Conservation (phyloP, 2,888 invertebrate species). For the Tetranychus piercei region DNA sequence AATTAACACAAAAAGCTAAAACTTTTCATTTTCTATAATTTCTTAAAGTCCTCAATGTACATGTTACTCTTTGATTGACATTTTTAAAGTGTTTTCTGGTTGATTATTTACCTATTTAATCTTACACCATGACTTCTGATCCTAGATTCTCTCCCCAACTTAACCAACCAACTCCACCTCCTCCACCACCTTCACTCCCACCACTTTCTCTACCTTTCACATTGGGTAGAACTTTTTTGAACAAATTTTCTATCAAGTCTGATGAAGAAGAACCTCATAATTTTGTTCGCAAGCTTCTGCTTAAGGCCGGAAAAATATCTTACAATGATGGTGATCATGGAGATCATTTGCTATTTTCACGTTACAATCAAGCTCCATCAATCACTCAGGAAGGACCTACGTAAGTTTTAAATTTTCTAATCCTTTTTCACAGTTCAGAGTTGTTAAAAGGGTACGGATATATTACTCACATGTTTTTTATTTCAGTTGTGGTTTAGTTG, state of each 20-base stretch:
- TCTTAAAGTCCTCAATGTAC: no score
- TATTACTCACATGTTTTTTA: background rate
- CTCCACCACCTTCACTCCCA: background rate
- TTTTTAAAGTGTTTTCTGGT: no score
- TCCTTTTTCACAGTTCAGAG: background rate
- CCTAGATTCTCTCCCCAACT: background rate
- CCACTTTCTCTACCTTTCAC: background rate
- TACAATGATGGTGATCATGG: background rate
- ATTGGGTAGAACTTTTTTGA: background rate
- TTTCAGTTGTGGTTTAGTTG: constrained; percentile 65
- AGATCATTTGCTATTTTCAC: background rate
- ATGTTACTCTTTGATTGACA: no score
- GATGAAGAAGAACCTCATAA: background rate
- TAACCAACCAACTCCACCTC: background rate
- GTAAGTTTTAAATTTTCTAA: constrained; percentile 14
- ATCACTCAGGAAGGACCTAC: constrained; percentile 22
- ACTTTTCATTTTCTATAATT: no score
- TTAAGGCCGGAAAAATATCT: background rate
- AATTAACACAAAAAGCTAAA: no score
- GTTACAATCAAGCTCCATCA: background rate
- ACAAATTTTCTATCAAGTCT: background rate
- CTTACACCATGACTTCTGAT: no score
- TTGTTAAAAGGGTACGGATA: no score
- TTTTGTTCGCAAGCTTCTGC: background rate
- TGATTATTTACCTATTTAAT: no score